Conservation (phyloP, 1,140 invertebrate species). For the Sipha flava region DNA sequence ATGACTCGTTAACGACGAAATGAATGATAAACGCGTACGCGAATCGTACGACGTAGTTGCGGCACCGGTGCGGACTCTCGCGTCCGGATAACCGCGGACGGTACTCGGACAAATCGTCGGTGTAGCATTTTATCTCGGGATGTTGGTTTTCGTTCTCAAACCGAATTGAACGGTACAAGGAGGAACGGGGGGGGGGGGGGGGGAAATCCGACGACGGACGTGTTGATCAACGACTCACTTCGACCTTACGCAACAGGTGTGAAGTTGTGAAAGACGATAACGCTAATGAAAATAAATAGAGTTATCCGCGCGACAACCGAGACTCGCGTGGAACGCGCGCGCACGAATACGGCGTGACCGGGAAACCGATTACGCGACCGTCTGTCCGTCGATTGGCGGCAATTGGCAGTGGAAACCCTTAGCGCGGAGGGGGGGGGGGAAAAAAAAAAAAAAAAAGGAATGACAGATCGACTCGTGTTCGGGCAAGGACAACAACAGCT, state of each 20-base stretch:
- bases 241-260: not conserved
- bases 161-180: not conserved
- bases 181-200: too few species aligned
- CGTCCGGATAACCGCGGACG: too few species aligned
- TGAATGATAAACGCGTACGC: too few species aligned
- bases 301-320: conserved; percentile 8
- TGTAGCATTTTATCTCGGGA: too few species aligned
- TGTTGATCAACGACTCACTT: not conserved
- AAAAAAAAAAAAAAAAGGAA: too few species aligned
- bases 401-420: not conserved
- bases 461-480: not conserved
- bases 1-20: too few species aligned
- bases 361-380: not conserved
- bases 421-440: not conserved
- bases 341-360: too few species aligned
- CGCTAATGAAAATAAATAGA: conserved; percentile 12
- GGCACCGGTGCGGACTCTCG: too few species aligned
- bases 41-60: too few species aligned
- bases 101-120: too few species aligned
- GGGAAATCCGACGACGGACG: not conserved
- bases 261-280: conserved; percentile 6
- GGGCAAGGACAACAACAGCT: conserved; percentile 1
- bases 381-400: not conserved
- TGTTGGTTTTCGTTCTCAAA: not conserved
- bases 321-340: too few species aligned